Evolutionary conservation across 2,113 vertebrate genomes (phyloP).

Genomic region (Urocynchramus pylzowi): DNA sequence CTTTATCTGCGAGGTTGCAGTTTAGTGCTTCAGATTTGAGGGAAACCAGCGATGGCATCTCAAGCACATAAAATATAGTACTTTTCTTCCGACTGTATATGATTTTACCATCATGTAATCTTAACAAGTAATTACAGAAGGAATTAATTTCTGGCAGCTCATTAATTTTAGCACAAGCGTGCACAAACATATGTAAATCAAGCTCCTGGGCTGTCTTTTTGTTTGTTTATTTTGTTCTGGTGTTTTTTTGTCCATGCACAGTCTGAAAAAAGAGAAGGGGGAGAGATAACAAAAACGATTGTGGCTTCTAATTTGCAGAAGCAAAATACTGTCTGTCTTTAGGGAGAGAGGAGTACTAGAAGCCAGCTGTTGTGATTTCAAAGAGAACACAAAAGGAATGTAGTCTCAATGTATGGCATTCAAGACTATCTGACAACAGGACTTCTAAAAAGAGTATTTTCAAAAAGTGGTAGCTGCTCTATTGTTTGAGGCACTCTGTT

Average conservation of each 20-base stretch:
- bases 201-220: neutral
- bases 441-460: neutral
- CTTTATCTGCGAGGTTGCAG: neutral
- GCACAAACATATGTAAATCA: neutral
- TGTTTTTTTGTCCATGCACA: neutral
- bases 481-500: neutral
- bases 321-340: neutral
- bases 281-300: neutral
- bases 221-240: neutral
- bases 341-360: neutral
- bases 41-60: neutral
- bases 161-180: neutral
- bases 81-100: neutral
- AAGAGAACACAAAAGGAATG: neutral
- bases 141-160: neutral
- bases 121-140: neutral
- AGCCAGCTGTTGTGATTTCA: fast-evolving
- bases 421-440: neutral
- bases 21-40: neutral
- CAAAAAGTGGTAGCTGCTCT: neutral
- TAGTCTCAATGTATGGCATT: neutral
- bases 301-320: neutral
- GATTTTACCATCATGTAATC: neutral
- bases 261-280: fast-evolving
- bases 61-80: neutral